These are phyloP conservation scores for Eilema depressum DNA, from an alignment of 2,888 invertebrate species.

Conservation along the genomic window DNA sequence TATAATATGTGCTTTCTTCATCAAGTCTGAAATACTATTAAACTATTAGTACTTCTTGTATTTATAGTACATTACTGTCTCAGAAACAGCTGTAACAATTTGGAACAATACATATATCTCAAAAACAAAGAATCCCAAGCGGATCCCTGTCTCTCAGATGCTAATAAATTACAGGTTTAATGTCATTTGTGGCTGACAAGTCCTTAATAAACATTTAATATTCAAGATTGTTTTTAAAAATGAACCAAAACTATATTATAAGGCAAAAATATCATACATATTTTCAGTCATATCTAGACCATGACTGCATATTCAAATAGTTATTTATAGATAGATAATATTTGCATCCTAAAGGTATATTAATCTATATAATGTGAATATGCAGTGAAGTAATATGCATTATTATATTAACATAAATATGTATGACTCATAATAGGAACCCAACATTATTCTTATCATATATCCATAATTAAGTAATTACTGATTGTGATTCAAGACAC, in stretches of 20 bases:
- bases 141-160: no score
- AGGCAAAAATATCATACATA: neutral
- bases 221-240: no score
- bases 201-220: neutral
- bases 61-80: no score
- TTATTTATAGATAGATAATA: neutral
- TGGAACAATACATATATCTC: no score
- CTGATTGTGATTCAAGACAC: no score
- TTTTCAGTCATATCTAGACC: neutral
- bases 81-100: no score
- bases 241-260: no score
- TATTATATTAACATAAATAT: neutral
- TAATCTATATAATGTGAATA: neutral
- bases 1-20: neutral
- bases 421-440: neutral
- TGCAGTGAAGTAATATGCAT: neutral
- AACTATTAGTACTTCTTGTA: no score
- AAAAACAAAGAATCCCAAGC: no score
- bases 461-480: no score
- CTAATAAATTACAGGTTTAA: no score
- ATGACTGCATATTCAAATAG: neutral
- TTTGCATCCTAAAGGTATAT: slow-evolving; percentile 2
- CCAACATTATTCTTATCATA: neutral
- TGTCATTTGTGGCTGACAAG: neutral
- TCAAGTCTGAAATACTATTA: neutral